A percentile compares a stretch with the other conserved stretches of the same genome.
phyloP scores from a whole-genome alignment of 2,113 vertebrate species.

The Eretmochelys imbricata region DNA sequence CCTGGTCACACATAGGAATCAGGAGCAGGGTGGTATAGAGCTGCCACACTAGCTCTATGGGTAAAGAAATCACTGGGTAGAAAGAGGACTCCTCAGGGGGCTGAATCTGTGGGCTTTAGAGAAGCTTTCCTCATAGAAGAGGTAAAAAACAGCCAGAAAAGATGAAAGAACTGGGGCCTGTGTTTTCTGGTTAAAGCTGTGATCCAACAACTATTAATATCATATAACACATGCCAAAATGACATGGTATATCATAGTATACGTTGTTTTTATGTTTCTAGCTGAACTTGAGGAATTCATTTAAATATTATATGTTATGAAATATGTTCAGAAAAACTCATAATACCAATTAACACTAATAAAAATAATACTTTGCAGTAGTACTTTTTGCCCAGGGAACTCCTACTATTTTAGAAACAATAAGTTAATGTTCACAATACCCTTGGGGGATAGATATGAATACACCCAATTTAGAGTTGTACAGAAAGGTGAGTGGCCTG shows the following conservation, averaged over 20 bases:
- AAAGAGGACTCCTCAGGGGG: neutral
- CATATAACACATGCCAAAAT: neutral
- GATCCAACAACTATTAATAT: neutral
- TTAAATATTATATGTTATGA: neutral
- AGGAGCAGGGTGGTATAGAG: neutral
- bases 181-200: neutral
- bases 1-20: neutral
- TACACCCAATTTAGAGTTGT: constrained; percentile 6
- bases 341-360: neutral
- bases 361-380: neutral
- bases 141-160: neutral
- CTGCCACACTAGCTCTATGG: neutral
- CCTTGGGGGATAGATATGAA: neutral
- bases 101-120: neutral
- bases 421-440: neutral
- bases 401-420: neutral
- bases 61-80: neutral
- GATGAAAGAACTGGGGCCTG: neutral
- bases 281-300: neutral
- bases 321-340: neutral
- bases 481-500: neutral
- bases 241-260: neutral
- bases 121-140: neutral
- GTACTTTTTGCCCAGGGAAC: rapidly evolving
- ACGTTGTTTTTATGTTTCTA: neutral